Evolutionary conservation across 35 echinoderm and acorn worm species (phyloP), one percentile per base, ranked within the genome.

Genomic region (Ophiothrix spiculata): DNA sequence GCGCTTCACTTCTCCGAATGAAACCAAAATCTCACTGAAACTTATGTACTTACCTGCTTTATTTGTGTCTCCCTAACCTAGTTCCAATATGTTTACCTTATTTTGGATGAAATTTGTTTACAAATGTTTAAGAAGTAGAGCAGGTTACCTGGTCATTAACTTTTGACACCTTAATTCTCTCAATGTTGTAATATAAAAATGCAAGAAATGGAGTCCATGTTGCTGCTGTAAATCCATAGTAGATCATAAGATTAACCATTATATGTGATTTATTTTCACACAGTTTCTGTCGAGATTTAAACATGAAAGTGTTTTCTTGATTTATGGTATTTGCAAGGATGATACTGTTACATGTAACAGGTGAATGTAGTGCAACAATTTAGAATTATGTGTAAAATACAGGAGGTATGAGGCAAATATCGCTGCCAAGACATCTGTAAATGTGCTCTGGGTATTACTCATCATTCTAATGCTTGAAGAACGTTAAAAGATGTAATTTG

Each of bases 21-120:
- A n/a, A 69, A 69, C 3, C 25, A 49, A 49, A 49, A 49, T 2
- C 60, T 69, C 16, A 28, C 29, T 69, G 17, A 69, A 69, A 69
- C 17, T 69, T 69, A 15, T n/a, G 3, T 6, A 19, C 16, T 25
- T 69, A 69, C 60, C 17, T 69, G n/a, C 60, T 25, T 69, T 28
- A 69, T 69, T 69, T 69, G 60, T 69, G 17, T 69, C 60, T 25
- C 60, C 17, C 60, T 28, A 69, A 69, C 60, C 60, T 69, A 69
- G 10, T 69, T 69, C 23, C 60, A n/a, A n/a, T 54, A 69, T 25
- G 17, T 69, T 69, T 69, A 1, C 29, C 42, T 69, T 69, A 15
- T 69, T 69, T 69, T 69, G 3, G 29, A 69, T 2, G 23, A 25
- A 28, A 25, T 8, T 21, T 10, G 23, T 69, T 69, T 28, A 6